Evolutionary conservation across 2,888 invertebrate genomes (phyloP), one percentile per base, ranked within the genome.

Genomic region (Bhutanitis thaidina): DNA sequence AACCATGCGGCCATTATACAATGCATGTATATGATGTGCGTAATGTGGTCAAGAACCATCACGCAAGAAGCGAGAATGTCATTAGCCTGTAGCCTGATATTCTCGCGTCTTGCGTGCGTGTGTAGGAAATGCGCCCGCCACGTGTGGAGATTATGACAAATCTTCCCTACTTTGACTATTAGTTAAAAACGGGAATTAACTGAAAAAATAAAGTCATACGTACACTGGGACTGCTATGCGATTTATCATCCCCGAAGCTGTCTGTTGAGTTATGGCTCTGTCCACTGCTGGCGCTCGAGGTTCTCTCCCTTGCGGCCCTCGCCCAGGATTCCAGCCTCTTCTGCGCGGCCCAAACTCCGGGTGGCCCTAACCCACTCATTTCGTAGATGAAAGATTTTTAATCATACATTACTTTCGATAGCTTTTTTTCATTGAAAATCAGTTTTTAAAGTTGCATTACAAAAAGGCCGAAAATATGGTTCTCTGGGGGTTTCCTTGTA

Each of bases 311-410:
- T 39, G 94, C 94, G 43, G 94, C 93, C 49, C 93, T 86, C 1
- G 94, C 94, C 94, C 94, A 94, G 7, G 94, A 93, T 74, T 94
- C 94, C 38, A 94, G 90, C 57, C 94, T 84, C 74, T 94, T 94
- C 77, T 94, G 94, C 20, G 94, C 93, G 55, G 94, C 93, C 94
- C 94, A 94, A 64, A 94, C 93, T 54, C 93, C 92, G 12, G 94
- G 93, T 51, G 94, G 94, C 62, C 94, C 94, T 65, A 94, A 84
- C 51, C 93, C 93, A 78, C 93, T 92, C 92, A 92, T 92, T 53
- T 59, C 74, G 54, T 53, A 55, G 54, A 61, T 29, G 49, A 63
- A 55, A 60, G 49, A 48, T 61, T 5, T 51, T 56, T 56, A 58
- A 43, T 14, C 9, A 7, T 35, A 37, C 51, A 52, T 52, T 10